Percentiles rank a stretch among this genome's conserved stretches.
These are phyloP conservation scores for Datnioides undecimradiatus DNA, from an alignment of 2,113 vertebrate genomes.

Conservation along the genomic window DNA sequence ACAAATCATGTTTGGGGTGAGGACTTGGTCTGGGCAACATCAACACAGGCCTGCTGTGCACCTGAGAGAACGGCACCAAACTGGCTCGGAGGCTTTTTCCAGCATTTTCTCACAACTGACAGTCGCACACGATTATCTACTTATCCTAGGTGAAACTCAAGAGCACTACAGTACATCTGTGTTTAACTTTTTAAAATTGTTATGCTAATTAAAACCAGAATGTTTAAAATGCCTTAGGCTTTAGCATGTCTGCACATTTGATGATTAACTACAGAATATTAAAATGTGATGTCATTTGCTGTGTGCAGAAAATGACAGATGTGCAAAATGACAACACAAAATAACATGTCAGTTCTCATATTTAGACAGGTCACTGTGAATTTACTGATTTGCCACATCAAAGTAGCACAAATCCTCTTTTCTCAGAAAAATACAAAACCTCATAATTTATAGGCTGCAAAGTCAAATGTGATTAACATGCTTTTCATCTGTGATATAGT, in stretches of 20 bases:
- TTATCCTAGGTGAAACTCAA: neutral
- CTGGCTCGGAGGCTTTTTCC: neutral
- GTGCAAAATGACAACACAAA: neutral
- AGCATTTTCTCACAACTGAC: neutral
- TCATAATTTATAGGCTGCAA: neutral
- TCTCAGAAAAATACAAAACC: neutral
- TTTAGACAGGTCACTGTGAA: neutral
- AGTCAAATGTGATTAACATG: neutral
- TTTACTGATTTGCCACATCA: neutral
- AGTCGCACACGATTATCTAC: neutral
- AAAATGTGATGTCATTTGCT: neutral
- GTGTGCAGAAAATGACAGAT: neutral
- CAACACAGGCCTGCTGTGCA: neutral
- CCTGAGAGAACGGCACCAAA: neutral
- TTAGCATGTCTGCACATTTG: neutral
- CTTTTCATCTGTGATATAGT: neutral
- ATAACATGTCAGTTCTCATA: neutral
- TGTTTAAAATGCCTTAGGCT: neutral
- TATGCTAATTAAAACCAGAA: neutral
- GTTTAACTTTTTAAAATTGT: neutral
- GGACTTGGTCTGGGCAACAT: neutral
- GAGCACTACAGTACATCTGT: neutral
- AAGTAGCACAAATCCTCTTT: neutral
- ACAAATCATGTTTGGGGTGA: slow-evolving; percentile 16
- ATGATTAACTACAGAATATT: neutral